A percentile compares a stretch with the other conserved stretches of the same genome.
phyloP scores from a whole-genome alignment of 2,888 invertebrate species.

The Campaea margaritaria region DNA sequence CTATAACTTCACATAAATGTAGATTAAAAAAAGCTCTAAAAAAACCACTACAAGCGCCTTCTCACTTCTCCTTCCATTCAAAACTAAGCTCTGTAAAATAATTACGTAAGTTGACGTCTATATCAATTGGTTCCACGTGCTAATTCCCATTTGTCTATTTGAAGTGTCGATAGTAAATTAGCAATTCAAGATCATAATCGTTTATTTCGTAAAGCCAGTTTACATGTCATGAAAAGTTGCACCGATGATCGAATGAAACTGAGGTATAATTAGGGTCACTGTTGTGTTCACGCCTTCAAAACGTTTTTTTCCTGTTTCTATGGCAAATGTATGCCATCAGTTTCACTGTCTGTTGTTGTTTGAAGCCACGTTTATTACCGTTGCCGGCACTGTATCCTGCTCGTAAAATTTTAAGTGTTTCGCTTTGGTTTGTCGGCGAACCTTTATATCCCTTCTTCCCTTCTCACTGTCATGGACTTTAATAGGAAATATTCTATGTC shows the following conservation, averaged over 20 bases:
- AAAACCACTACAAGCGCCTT: too few relatives aligned
- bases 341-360: conserved; percentile 29
- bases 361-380: conserved; percentile 38
- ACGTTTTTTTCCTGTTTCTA: conserved; percentile 4
- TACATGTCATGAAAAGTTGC: too few relatives aligned
- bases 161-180: background rate
- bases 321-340: conserved; percentile 27
- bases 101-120: too few relatives aligned
- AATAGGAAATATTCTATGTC: conserved; percentile 24
- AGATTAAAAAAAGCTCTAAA: too few relatives aligned
- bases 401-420: conserved; percentile 58
- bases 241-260: too few relatives aligned
- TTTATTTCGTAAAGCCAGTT: too few relatives aligned
- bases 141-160: too few relatives aligned
- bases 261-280: background rate
- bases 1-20: too few relatives aligned
- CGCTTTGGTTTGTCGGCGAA: conserved; percentile 46
- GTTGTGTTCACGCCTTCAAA: background rate
- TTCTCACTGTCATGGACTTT: conserved; percentile 21
- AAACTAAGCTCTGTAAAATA: too few relatives aligned
- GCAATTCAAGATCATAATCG: too few relatives aligned
- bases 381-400: conserved; percentile 49
- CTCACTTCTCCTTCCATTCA: too few relatives aligned
- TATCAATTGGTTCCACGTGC: too few relatives aligned
- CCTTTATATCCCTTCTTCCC: conserved; percentile 39